These are phyloP conservation scores for Cantharis rufa DNA, from an alignment of 2,888 invertebrate genomes.

Conservation along the genomic window DNA sequence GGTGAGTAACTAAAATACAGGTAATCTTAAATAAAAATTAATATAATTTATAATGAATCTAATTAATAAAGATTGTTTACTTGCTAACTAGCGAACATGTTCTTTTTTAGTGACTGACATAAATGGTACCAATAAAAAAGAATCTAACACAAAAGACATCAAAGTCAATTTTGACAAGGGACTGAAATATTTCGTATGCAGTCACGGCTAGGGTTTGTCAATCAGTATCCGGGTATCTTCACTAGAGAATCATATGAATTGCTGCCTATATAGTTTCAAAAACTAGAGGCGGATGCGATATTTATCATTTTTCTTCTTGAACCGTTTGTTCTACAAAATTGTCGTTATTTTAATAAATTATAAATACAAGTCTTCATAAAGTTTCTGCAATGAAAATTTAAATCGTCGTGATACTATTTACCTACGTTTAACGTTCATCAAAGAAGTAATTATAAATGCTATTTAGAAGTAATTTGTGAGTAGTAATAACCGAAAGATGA, in stretches of 20 bases:
- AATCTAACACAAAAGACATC: conserved; percentile 9
- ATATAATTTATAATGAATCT: not conserved
- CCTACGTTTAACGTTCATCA: conserved; percentile 22
- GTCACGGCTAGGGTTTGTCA: conserved; percentile 12
- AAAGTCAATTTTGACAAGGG: conserved; percentile 15
- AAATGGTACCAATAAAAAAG: not conserved
- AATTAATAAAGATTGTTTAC: not conserved
- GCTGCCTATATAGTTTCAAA: not conserved
- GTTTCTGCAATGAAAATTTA: conserved; percentile 15
- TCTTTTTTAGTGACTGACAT: not conserved
- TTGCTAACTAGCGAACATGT: not conserved
- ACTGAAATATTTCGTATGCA: conserved; percentile 21
- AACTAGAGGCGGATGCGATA: conserved; percentile 4
- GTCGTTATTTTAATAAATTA: conserved; percentile 21
- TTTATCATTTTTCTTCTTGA: conserved; percentile 5
- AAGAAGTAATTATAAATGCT: conserved; percentile 30
- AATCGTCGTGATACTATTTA: conserved; percentile 28
- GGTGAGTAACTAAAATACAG: not conserved
- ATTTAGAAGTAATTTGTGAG: conserved; percentile 26
- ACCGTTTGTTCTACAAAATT: conserved; percentile 6
- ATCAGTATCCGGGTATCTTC: conserved; percentile 12
- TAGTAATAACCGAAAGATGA: conserved; percentile 16
- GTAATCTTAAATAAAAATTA: not conserved
- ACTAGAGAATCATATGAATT: conserved; percentile 9
- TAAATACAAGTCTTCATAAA: conserved; percentile 15